Evolutionary conservation across 1,140 invertebrate species (phyloP).

Genomic region (Leptonema lineaticorne): DNA sequence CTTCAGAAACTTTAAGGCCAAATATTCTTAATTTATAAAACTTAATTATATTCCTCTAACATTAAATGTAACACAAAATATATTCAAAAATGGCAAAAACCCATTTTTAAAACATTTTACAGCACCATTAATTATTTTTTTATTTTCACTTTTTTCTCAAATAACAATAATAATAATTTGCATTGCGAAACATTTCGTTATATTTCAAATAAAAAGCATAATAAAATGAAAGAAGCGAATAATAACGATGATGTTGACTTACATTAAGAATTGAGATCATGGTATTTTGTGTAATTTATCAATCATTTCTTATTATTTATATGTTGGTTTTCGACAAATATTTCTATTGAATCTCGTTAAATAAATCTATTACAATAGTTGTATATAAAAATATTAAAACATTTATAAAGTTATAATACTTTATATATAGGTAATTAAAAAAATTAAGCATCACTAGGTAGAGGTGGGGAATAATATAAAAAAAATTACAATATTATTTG

Average conservation of each 20-base stretch:
- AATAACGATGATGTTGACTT: slow-evolving; percentile 1
- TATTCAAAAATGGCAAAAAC: slow-evolving; percentile 13
- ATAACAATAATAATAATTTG: slow-evolving; percentile 16
- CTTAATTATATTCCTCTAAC: slow-evolving; percentile 12
- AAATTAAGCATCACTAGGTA: too few relatives aligned
- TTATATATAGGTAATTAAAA: too few relatives aligned
- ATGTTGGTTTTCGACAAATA: too few relatives aligned
- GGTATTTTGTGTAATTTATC: too few relatives aligned
- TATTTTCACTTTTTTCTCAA: too few relatives aligned
- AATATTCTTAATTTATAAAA: slow-evolving; percentile 18
- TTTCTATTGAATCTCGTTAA: too few relatives aligned
- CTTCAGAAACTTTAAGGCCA: slow-evolving; percentile 11
- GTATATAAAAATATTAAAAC: too few relatives aligned
- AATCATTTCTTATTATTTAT: too few relatives aligned
- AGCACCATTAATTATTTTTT: slow-evolving; percentile 29
- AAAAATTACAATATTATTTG: too few relatives aligned
- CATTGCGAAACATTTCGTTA: neutral
- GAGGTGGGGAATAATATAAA: too few relatives aligned
- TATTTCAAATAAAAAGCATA: neutral
- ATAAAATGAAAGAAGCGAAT: neutral
- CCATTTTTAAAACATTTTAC: slow-evolving; percentile 21
- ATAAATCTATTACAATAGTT: too few relatives aligned
- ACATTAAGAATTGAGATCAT: slow-evolving; percentile 13
- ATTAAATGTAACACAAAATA: slow-evolving; percentile 17
- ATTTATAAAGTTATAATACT: too few relatives aligned